Evolutionary conservation across 2,888 invertebrate genomes (phyloP), one percentile per base, ranked within the genome.

Genomic region (Pammene fasciana): DNA sequence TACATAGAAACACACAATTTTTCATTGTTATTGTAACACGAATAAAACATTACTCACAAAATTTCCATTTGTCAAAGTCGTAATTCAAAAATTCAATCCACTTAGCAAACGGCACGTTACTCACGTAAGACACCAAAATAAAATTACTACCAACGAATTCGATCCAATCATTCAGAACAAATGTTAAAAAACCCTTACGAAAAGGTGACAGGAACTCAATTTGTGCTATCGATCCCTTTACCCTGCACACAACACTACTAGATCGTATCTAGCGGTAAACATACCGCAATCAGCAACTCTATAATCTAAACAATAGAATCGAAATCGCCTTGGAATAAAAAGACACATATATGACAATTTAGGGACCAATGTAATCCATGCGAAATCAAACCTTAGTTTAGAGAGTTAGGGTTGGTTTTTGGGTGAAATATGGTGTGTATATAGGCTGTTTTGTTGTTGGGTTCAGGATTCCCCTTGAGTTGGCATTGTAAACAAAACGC

Each of bases 401-500:
- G 57, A 8, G 38, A n/a, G 45, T 70, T 78, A 81, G 67, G 74
- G 82, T 78, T 59, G 71, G 71, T 75, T 82, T 81, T 83, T 71
- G 70, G 72, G 71, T 76, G 78, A 36, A 26, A 36, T 26, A 46
- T 36, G 72, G 45, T 60, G 50, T 67, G 71, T 59, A 65, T 75
- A 73, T 79, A 74, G 68, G 79, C 73, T 78, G 75, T 81, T 82
- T 66, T 71, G 72, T 9, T 71, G 70, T 70, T 71, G 68, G 48
- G 67, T 76, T 26, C 72, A 55, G 74, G 82, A 82, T 84, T 85
- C 89, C 89, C 90, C 91, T 88, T 86, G 85, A 86, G 85, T 86
- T 83, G 84, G 85, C 80, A 87, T 87, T 88, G 90, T 90, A 91
- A 91, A 91, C 90, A 90, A 90, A 90, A 90, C 90, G 90, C 89